Evolutionary conservation across 2,888 invertebrate genomes (phyloP), one percentile per base, ranked within the genome.

Genomic region (Spatulosminthurus flaviceps): DNA sequence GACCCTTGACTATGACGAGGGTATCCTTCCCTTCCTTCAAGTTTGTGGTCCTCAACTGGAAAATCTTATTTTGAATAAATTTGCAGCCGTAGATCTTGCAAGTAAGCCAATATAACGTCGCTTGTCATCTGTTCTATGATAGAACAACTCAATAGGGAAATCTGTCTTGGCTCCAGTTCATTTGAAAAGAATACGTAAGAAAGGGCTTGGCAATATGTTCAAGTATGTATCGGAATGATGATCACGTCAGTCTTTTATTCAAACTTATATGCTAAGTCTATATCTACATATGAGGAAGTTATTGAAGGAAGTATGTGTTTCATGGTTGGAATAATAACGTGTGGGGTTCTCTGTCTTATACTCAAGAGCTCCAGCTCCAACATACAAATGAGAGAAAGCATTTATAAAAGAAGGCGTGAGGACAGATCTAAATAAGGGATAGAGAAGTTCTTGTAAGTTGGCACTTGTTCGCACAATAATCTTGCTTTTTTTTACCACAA

Each of bases 1-100:
- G 43, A 85, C 86, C 4, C 75, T 87, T n/a, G 86, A 87, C 78
- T 87, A 86, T 81, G 85, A 86, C 26, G 86, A 86, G 71, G 87
- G 87, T 1, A 85, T 87, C 5, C 81, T 87, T 13, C 87, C 87
- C 0, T 80, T 87, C 5, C 86, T 87, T 24, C 86, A 86, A 74
- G 85, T 86, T 7, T 84, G 86, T 77, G 87, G 87, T 0, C 80
- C 82, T 29, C 84, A 81, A 13, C 84, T 87, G n/a, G 84, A 85
- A 73, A 87, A 86, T 74, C 84, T 87, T 24, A 86, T 87, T 24
- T 85, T 87, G 29, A 83, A 85, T 26, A 86, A 86, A 70, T 87
- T 87, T 78, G 80, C 86, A 2, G 81, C 82, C 26, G 84, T 87
- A 1, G 86, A 87, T 80, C 78, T 87, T 29, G 76, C 84, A 29